A percentile compares a stretch with the other conserved stretches of the same genome.
Evolutionary conservation across 2,113 vertebrate species (phyloP).

Genomic region (Nothoprocta pentlandii): DNA sequence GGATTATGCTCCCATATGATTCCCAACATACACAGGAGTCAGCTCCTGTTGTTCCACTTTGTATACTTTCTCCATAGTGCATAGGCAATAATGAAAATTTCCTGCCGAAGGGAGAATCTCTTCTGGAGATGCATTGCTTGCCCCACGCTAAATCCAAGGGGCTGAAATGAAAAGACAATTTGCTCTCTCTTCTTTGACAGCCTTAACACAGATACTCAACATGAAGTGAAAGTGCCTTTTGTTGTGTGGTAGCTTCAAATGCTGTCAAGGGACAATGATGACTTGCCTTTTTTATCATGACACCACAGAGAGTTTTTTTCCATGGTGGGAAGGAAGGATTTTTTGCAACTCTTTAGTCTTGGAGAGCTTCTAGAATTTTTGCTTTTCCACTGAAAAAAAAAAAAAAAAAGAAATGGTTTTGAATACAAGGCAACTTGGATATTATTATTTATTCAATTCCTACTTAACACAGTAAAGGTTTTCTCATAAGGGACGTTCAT

Average conservation of each 20-base stretch:
- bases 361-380: not conserved
- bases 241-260: rapidly evolving
- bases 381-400: not conserved
- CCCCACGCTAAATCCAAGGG: not conserved
- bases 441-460: not conserved
- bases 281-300: not conserved
- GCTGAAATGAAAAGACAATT: rapidly evolving
- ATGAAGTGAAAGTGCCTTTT: not conserved
- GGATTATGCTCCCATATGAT: not conserved
- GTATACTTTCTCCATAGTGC: not conserved
- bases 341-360: not conserved
- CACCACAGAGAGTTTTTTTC: not conserved
- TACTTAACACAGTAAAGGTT: rapidly evolving
- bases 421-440: not conserved
- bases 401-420: not conserved
- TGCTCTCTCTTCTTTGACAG: not conserved
- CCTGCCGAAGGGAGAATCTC: not conserved
- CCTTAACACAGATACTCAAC: not conserved
- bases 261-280: not conserved
- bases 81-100: not conserved
- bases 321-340: not conserved
- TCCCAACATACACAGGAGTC: not conserved
- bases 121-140: not conserved
- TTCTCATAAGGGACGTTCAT: not conserved
- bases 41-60: not conserved